Percentiles rank a stretch among this genome's conserved stretches.
Conservation (phyloP, 2,113 vertebrate genomes). For the Solea senegalensis region DNA sequence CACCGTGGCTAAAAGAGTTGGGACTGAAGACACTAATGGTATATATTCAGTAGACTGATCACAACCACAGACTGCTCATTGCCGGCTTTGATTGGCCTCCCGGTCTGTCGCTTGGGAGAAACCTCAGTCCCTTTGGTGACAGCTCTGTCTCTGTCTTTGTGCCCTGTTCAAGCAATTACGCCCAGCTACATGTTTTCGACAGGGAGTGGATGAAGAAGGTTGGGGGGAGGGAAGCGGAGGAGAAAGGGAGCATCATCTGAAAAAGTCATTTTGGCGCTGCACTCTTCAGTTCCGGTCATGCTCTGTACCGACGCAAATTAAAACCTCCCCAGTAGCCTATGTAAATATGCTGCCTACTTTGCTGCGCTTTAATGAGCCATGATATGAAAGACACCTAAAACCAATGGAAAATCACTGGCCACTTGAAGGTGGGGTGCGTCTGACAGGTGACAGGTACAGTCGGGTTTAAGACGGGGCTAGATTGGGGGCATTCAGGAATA, state of each 20-base stretch:
- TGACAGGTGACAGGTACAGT: conserved; percentile 83
- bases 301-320: conserved; percentile 84
- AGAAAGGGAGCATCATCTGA: conserved; percentile 64
- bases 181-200: conserved; percentile 76
- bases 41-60: conserved; percentile 68
- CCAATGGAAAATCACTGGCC: conserved; percentile 81
- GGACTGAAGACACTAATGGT: conserved; percentile 54
- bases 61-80: conserved; percentile 51
- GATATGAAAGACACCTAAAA: conserved; percentile 85
- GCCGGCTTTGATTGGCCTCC: conserved; percentile 68
- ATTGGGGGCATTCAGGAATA: conserved; percentile 67
- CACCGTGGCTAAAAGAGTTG: conserved; percentile 48
- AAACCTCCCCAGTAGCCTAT: conserved; percentile 82
- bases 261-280: conserved; percentile 82
- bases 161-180: conserved; percentile 82
- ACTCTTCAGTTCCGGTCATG: conserved; percentile 86
- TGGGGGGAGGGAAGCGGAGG: conserved; percentile 18
- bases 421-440: conserved; percentile 78
- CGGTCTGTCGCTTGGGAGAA: conserved; percentile 58
- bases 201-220: conserved; percentile 50
- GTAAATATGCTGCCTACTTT: conserved; percentile 80
- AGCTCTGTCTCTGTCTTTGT: conserved; percentile 77
- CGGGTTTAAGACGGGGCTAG: conserved; percentile 61
- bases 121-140: conserved; percentile 59
- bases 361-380: conserved; percentile 87